Percentiles rank a stretch among this genome's conserved stretches.
These are phyloP conservation scores for Melanotaenia maccullochi DNA, from an alignment of 2,797 vertebrate genomes.

Conservation along the genomic window DNA sequence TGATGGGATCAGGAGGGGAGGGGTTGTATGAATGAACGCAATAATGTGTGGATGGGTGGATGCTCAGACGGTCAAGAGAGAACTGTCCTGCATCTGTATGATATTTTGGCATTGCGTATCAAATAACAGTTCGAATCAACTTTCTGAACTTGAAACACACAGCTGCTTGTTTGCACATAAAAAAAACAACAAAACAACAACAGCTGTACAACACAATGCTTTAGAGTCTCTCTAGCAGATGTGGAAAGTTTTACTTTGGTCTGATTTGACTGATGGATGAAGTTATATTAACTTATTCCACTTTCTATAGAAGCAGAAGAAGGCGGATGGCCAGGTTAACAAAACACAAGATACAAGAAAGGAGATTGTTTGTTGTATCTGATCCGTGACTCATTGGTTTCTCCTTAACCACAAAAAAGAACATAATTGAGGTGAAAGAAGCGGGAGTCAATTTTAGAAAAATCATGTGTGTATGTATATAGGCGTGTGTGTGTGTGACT, in stretches of 20 bases:
- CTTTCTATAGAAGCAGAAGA: not conserved
- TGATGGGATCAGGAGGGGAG: conserved; percentile 38
- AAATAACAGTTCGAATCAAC: not conserved
- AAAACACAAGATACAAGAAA: not conserved
- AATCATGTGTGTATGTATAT: not conserved
- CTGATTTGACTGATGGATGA: not conserved
- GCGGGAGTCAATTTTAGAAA: conserved; percentile 17
- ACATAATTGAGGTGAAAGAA: not conserved
- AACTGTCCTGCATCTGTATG: not conserved
- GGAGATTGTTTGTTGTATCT: not conserved
- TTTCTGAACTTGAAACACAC: not conserved
- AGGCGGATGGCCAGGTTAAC: not conserved
- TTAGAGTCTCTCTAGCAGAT: not conserved
- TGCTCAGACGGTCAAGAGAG: conserved; percentile 2
- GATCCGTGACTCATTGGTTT: not conserved
- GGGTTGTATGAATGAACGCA: conserved; percentile 24
- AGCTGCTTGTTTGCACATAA: not conserved
- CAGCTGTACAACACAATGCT: not conserved
- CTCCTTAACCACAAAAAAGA: not conserved
- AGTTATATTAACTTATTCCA: not conserved
- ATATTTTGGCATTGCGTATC: not conserved
- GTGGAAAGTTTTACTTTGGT: rapidly evolving
- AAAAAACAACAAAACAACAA: not conserved
- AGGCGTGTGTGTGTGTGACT: not conserved
- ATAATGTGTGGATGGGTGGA: conserved; percentile 23